Evolutionary conservation across 2,113 vertebrate species (phyloP), one percentile per base, ranked within the genome.

Genomic region (Percopsis transmontana): DNA sequence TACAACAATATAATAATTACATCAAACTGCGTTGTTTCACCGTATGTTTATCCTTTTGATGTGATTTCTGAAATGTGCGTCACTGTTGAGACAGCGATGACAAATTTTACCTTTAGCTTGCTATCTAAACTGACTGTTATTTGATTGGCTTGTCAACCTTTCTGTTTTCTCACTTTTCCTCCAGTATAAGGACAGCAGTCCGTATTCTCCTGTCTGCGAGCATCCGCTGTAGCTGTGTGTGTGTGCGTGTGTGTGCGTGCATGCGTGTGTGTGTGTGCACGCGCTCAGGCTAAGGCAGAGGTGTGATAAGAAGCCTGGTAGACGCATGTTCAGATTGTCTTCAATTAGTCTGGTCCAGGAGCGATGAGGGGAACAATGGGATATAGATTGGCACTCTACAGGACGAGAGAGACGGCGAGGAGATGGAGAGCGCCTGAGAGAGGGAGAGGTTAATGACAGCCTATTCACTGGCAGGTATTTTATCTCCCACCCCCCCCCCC

Each of bases 331-430:
- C 51, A 11, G 71, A 84, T 71, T 81, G 82, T 64, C 82, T 81
- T 85, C 80, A 86, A 87, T 87, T 88, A 83, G 84, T 50, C 77
- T 52, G 44, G 66, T 80, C 72, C 58, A 74, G 68, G 51, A 61
- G 71, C 77, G 85, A 79, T 47, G 44, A 64, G 68, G 63, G 61
- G 82, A 77, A 88, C 80, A 86, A 90, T 86, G 68, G 81, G 78
- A 79, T 79, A 81, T 83, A 81, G 86, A 89, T 86, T 87, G 80
- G 83, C 69, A 80, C 77, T 84, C 79, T 51, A 48, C 58, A 71
- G 78, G 72, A 82, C 77, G 76, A 78, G 83, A 80, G 66, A 78
- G 81, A 82, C 44, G 39, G 70, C 61, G 60, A 53, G n/a, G 72
- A 73, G 77, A 85, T 70, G 62, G 70, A 77, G 70, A 71, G 75